Evolutionary conservation across 2,113 vertebrate genomes (phyloP).

Genomic region (Coreoperca whiteheadi): DNA sequence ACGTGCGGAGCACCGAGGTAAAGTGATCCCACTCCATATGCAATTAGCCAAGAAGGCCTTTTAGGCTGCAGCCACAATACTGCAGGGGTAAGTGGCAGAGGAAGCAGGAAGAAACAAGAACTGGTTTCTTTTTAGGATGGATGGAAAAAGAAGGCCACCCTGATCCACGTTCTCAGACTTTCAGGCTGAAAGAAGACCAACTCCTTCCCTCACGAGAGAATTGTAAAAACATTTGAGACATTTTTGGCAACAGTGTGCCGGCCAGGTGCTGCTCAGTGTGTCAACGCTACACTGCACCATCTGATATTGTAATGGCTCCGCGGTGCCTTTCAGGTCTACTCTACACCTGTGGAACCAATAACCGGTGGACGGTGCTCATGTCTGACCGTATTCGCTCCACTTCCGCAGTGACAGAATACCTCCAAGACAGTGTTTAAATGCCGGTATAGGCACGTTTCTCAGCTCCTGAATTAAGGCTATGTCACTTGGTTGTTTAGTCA

Average conservation of each 20-base stretch:
- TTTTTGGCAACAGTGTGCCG: slow-evolving; percentile 20
- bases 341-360: slow-evolving; percentile 27
- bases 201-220: background rate
- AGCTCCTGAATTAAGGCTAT: background rate
- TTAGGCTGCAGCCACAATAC: slow-evolving; percentile 52
- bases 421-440: background rate
- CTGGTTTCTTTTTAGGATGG: background rate
- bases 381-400: background rate
- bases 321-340: slow-evolving; percentile 24
- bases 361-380: slow-evolving; percentile 2
- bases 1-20: slow-evolving; percentile 52
- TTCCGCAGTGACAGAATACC: slow-evolving; percentile 1
- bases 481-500: background rate
- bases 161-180: background rate
- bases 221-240: background rate
- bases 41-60: slow-evolving; percentile 75
- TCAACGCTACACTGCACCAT: slow-evolving; percentile 36
- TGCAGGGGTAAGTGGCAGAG: slow-evolving; percentile 20
- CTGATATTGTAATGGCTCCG: slow-evolving; percentile 50
- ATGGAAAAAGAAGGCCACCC: background rate
- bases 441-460: background rate
- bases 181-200: background rate
- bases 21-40: slow-evolving; percentile 76
- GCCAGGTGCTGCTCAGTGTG: slow-evolving; percentile 20
- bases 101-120: slow-evolving; percentile 3